Conservation (phyloP, 2,797 vertebrate genomes). For the Lemur catta region DNA sequence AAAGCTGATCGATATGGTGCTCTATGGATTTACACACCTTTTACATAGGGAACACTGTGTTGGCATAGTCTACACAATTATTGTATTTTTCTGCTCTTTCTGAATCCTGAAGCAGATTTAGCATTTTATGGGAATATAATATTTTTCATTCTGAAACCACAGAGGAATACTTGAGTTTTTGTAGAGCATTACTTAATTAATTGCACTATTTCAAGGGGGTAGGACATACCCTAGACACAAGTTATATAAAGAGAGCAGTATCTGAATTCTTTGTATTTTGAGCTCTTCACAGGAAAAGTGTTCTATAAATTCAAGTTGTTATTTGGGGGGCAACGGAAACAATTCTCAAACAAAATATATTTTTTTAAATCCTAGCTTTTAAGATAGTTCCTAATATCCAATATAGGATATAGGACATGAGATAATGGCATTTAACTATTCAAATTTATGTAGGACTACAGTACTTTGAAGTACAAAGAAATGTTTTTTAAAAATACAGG, state of each 20-base stretch:
- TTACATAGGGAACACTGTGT: neutral
- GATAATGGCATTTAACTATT: slow-evolving; percentile 66
- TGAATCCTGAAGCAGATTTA: slow-evolving; percentile 8
- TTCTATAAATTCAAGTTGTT: slow-evolving; percentile 52
- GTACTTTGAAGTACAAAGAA: slow-evolving; percentile 82
- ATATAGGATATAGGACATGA: slow-evolving; percentile 55
- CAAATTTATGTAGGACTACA: slow-evolving; percentile 78
- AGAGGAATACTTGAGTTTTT: neutral
- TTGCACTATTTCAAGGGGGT: slow-evolving; percentile 35
- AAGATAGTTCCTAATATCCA: slow-evolving; percentile 66
- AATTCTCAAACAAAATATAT: slow-evolving; percentile 11
- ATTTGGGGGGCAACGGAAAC: neutral
- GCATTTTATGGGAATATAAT: neutral
- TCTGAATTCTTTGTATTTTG: slow-evolving; percentile 47
- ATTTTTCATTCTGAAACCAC: slow-evolving; percentile 22
- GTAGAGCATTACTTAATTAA: slow-evolving; percentile 26
- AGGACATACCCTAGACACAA: slow-evolving; percentile 59
- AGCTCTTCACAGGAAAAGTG: slow-evolving; percentile 33
- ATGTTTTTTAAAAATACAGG: slow-evolving; percentile 80
- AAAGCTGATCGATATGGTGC: neutral
- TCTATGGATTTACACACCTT: neutral
- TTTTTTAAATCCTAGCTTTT: slow-evolving; percentile 61
- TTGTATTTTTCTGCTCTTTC: neutral
- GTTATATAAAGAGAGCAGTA: slow-evolving; percentile 59
- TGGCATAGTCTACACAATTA: neutral